Evolutionary conservation across 2,113 vertebrate species (phyloP), one percentile per base, ranked within the genome.

Genomic region (Ancistrus triradiatus): DNA sequence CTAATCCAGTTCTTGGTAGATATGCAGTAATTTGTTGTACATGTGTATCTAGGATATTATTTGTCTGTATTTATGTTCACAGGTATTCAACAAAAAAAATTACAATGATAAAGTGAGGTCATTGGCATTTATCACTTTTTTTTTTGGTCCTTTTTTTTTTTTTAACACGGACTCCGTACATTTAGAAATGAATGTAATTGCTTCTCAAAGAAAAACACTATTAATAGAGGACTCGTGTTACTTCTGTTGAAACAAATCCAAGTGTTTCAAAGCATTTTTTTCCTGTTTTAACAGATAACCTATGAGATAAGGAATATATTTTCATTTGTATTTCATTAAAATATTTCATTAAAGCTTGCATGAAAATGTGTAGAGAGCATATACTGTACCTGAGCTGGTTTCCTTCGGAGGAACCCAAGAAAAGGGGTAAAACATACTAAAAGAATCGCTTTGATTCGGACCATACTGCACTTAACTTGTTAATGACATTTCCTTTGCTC

Each of bases 11-110:
- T 74, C 83, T 91, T 84, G 87, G 87, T 90, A 92, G 89, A 88
- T 81, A 89, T 90, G 88, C 88, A 87, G 91, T 93, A 86, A 95
- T 93, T 90, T 86, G 90, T 92, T 88, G 90, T 91, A 88, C 88
- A 89, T 56, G 86, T 91, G 91, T 89, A 91, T 87, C 89, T 91
- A 88, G 88, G 83, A 78, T 88, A 80, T 90, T 88, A 81, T 90
- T 81, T 74, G 85, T 84, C 82, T 89, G 87, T 90, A 82, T 85
- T 88, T 88, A 88, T 80, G 83, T 89, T 88, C 84, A 84, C 85
- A 83, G 78, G 81, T 75, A 74, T 82, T 79, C 74, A 79, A 75
- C 78, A 80, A 81, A 80, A 79, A 83, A 81, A 80, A 83, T 74
- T 69, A 62, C 61, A 63, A 63, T 52, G 59, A 74, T 79, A 63